These are phyloP conservation scores for Nematostella vectensis DNA, from an alignment of 92 coral and sea anemone species.

Conservation along the genomic window DNA sequence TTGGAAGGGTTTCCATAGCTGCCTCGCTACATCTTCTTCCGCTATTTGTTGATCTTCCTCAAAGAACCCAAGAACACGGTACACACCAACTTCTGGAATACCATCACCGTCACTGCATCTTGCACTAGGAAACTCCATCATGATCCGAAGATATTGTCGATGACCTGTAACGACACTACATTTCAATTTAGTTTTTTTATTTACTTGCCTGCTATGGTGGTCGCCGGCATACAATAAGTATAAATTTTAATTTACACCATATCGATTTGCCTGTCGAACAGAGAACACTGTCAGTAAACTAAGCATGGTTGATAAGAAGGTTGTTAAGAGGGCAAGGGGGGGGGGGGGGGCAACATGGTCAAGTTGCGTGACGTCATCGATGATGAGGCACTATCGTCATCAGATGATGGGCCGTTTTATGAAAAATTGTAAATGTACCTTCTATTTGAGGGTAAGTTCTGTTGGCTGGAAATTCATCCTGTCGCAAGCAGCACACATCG, in stretches of 20 bases:
- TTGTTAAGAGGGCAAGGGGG: too few relatives aligned
- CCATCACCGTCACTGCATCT: background rate
- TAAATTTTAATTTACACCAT: too few relatives aligned
- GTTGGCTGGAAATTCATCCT: background rate
- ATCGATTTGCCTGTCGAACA: too few relatives aligned
- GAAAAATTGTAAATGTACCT: too few relatives aligned
- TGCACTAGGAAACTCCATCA: background rate
- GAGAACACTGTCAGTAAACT: too few relatives aligned
- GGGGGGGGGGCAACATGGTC: too few relatives aligned
- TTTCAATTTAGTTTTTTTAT: background rate
- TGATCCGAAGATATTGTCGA: background rate
- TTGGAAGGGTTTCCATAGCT: background rate
- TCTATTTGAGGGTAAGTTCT: background rate
- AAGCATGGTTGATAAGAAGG: too few relatives aligned
- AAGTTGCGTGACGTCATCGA: too few relatives aligned
- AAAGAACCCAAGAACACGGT: background rate
- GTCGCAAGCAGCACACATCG: background rate
- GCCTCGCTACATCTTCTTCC: background rate
- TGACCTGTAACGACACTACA: background rate
- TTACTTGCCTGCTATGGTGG: too few relatives aligned
- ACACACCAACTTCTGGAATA: background rate
- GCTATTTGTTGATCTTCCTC: background rate
- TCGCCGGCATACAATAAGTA: too few relatives aligned
- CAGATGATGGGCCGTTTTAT: too few relatives aligned
- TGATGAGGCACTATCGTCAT: too few relatives aligned